A percentile compares a stretch with the other conserved stretches of the same genome.
phyloP scores from a whole-genome alignment of 2,113 vertebrate species.

The Leucosticte australis region DNA sequence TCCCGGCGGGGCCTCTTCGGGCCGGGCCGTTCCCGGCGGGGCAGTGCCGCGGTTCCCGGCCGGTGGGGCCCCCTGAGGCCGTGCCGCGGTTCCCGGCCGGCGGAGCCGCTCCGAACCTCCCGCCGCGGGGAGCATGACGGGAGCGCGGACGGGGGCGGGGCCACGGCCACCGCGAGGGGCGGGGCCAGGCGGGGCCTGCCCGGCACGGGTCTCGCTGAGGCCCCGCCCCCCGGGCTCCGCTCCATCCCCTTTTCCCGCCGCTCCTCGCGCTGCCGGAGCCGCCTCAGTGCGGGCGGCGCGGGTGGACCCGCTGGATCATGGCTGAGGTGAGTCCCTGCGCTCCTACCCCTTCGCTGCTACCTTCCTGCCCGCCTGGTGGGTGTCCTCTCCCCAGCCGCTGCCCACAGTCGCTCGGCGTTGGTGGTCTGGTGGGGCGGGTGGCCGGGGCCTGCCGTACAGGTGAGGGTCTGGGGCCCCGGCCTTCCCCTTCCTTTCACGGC shows the following conservation, averaged over 20 bases:
- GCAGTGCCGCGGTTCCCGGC: too few relatives aligned
- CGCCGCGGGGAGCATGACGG: slow-evolving; percentile 18
- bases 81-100: fast-evolving
- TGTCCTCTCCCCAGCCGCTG: fast-evolving
- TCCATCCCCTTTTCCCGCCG: neutral
- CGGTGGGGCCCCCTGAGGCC: too few relatives aligned
- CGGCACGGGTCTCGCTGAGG: fast-evolving
- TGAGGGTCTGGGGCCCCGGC: neutral
- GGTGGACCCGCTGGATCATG: neutral
- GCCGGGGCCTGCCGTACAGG: neutral
- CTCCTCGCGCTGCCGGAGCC: neutral
- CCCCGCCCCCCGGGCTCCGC: neutral
- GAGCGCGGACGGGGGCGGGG: neutral
- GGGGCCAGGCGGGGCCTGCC: too few relatives aligned
- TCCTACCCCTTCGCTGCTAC: fast-evolving
- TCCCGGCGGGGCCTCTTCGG: too few relatives aligned
- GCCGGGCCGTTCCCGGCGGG: too few relatives aligned
- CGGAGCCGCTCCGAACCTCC: neutral
- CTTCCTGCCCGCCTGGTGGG: fast-evolving
- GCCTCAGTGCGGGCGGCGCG: neutral
- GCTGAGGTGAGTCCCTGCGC: slow-evolving; percentile 62
- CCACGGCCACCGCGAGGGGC: fast-evolving
- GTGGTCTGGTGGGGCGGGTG: fast-evolving
- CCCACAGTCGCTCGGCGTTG: neutral
- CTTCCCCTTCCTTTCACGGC: neutral